These are phyloP conservation scores for Spinus pinus DNA, from an alignment of 2,797 vertebrate species.

Conservation along the genomic window DNA sequence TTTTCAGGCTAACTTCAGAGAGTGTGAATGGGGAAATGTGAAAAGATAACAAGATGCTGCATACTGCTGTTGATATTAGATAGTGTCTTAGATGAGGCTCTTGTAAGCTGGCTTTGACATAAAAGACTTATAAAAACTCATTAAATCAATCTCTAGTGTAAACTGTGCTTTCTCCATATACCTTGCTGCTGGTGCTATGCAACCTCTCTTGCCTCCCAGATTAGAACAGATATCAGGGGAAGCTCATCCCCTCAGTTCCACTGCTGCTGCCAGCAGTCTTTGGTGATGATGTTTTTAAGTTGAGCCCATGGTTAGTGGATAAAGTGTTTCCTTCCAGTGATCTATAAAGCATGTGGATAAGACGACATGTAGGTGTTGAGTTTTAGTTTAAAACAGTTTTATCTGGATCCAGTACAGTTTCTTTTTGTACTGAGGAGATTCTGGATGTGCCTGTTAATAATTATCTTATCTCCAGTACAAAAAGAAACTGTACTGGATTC, in stretches of 20 bases:
- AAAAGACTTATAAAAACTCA: not conserved
- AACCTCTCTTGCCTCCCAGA: not conserved
- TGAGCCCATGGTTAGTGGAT: not conserved
- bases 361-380: not conserved
- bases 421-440: not conserved
- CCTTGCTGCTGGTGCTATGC: not conserved
- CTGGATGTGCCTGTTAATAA: not conserved
- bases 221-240: not conserved
- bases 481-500: too few species aligned
- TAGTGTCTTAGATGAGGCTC: not conserved
- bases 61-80: not conserved
- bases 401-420: not conserved
- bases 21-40: not conserved
- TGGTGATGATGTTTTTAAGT: not conserved
- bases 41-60: slow-evolving; percentile 2
- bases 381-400: not conserved
- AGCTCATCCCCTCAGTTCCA: not conserved
- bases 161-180: not conserved
- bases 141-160: not conserved
- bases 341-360: not conserved
- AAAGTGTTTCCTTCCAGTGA: not conserved
- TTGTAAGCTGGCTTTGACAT: not conserved
- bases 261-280: not conserved
- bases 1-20: not conserved
- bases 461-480: not conserved